Evolutionary conservation across 2,113 vertebrate genomes (phyloP), one percentile per base, ranked within the genome.

Genomic region (Prionailurus viverrinus): DNA sequence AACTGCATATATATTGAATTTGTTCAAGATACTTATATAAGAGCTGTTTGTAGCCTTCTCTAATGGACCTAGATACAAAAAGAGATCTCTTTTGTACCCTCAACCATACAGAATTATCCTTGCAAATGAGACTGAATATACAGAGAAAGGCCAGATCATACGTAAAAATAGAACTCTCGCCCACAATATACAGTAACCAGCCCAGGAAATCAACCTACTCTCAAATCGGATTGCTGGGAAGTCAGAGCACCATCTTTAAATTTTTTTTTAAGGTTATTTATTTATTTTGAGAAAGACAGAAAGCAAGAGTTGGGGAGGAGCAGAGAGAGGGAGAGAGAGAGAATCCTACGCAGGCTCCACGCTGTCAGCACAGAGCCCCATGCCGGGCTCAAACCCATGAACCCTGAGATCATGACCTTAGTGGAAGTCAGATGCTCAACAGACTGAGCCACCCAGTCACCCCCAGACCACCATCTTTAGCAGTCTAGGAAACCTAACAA

Each of bases 21-120:
- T 92, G 48, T 83, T 92, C 21, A 82, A 95, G n/a, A 53, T 63
- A 14, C 71, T 79, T 76, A 15, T 71, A 78, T 78, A 89, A 89
- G 18, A 84, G 5, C 13, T 79, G 2, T 51, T 13, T 53, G 14
- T 97, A 71, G 16, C 36, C 29, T 69, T 95, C 78, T 76, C 53
- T 68, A 65, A 45, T 41, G 18, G 18, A 58, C 21, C 15, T 78
- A 14, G 27, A n/a, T 16, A 94, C 6, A 31, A 51, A 86, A 33
- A 78, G 23, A 82, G 16, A 41, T 19, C 33, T 1, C 31, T 55
- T 82, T 68, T 87, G 9, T 76, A 85, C 79, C 48, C 27, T 68
- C 63, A 85, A 48, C 12, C 33, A 78, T 21, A 19, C 41, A 45
- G 31, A 79, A 27, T 65, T 65, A 79, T 18, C 45, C 14, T 65